A percentile compares a stretch with the other conserved stretches of the same genome.
Evolutionary conservation across 1,140 invertebrate genomes (phyloP).

Genomic region (Bombus soroeensis): DNA sequence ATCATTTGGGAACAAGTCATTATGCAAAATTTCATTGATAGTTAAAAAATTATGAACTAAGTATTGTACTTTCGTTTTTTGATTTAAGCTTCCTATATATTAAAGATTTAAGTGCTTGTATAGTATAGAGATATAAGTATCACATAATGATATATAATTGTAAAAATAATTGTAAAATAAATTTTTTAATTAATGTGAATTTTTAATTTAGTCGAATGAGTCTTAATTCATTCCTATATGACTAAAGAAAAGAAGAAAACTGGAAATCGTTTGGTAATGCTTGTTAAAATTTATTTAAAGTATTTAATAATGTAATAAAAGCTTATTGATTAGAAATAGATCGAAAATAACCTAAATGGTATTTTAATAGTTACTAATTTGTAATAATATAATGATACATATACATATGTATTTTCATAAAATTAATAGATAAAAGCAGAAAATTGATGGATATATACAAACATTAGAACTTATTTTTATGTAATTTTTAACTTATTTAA

Average conservation of each 20-base stretch:
- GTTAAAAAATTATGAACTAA: background rate
- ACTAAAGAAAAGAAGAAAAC: background rate
- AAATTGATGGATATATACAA: background rate
- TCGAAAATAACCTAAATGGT: too few relatives aligned
- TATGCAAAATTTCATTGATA: background rate
- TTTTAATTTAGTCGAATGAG: background rate
- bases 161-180: constrained; percentile 42
- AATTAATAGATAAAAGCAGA: background rate
- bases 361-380: constrained; percentile 1
- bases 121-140: constrained; percentile 36
- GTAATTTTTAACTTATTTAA: background rate
- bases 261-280: background rate
- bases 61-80: constrained; percentile 15
- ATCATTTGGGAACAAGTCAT: background rate
- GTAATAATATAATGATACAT: background rate
- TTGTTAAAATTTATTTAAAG: background rate
- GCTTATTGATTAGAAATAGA: background rate
- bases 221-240: background rate
- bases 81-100: background rate
- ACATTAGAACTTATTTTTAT: background rate
- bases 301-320: background rate
- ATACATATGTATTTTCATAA: too few relatives aligned
- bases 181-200: constrained; percentile 36
- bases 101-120: constrained; percentile 11
- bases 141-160: constrained; percentile 15